Conservation (phyloP, 2,797 vertebrate genomes). For the Tangara arthus region DNA sequence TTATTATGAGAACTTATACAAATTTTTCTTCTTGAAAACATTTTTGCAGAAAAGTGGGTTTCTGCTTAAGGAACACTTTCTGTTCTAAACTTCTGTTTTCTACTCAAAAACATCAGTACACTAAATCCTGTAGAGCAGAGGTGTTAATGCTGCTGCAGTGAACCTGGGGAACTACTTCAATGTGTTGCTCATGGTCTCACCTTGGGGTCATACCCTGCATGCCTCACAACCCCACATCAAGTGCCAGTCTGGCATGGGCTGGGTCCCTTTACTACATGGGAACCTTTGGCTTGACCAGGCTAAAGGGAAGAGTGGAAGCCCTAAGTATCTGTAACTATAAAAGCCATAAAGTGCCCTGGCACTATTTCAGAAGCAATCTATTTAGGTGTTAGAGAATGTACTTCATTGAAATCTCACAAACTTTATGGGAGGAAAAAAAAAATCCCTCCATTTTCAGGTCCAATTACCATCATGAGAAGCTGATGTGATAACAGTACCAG, state of each 20-base stretch:
- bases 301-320: not conserved
- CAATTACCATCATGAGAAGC: not conserved
- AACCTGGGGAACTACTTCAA: not conserved
- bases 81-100: not conserved
- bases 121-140: not conserved
- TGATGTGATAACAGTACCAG: not conserved
- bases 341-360: not conserved
- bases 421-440: not conserved
- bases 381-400: not conserved
- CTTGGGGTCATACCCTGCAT: not conserved
- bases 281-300: not conserved
- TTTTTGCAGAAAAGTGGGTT: not conserved
- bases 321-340: not conserved
- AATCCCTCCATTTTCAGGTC: not conserved
- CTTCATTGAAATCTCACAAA: not conserved
- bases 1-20: not conserved
- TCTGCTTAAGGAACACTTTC: not conserved
- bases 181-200: not conserved
- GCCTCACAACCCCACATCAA: not conserved
- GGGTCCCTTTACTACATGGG: not conserved
- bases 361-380: constrained; percentile 1
- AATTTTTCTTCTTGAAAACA: not conserved
- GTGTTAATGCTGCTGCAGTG: not conserved
- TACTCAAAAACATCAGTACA: not conserved
- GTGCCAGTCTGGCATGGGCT: not conserved